Evolutionary conservation across 92 coral and sea anemone genomes (phyloP), one percentile per base, ranked within the genome.

Genomic region (Paragorgia papillata): DNA sequence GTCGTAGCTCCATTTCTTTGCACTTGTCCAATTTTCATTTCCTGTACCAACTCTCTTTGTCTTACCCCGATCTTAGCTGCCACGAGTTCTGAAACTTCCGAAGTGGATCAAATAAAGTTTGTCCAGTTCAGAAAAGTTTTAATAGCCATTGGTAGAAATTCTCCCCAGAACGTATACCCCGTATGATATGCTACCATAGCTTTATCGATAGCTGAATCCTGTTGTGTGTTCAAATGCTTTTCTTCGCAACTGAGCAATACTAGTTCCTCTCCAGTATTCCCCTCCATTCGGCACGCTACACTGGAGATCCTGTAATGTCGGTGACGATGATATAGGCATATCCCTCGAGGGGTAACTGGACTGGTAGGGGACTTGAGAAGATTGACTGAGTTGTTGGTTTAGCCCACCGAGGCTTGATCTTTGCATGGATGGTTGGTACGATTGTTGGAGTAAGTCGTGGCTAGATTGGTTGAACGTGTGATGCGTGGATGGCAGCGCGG

Each of bases 241-340:
- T 64, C 99, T 81, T 19, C 99, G 88, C 75, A 95, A 66, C 20
- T 91, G 89, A 29, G 97, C 97, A 59, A 95, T 92, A 62, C 99
- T 95, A 0, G 97, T 84, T n/a, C 99, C 99, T n/a, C 97, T 89
- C 99, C 99, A 95, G 66, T 88, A 84, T 87, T 95, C 99, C 17
- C 99, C 99, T 8, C 99, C 99, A 69, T 91, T 95, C 0, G 94
- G 90, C 74, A 95, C 82, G 69, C 82, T 91, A 61, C 99, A 95
- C 82, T 95, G 99, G 28, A 95, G 89, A 53, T 95, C 99, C 81
- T 95, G 99, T 32, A 95, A 83, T 50, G 99, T 88, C 30, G 99
- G 99, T 65, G 99, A 95, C 18, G 99, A 95, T 9, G 99, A 95
- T 61, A 95, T 95, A 21, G 99, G 97, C 99, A 95, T 95, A 44